These are phyloP conservation scores for Dicrurus megarhynchus DNA, from an alignment of 2,113 vertebrate genomes.

Conservation along the genomic window DNA sequence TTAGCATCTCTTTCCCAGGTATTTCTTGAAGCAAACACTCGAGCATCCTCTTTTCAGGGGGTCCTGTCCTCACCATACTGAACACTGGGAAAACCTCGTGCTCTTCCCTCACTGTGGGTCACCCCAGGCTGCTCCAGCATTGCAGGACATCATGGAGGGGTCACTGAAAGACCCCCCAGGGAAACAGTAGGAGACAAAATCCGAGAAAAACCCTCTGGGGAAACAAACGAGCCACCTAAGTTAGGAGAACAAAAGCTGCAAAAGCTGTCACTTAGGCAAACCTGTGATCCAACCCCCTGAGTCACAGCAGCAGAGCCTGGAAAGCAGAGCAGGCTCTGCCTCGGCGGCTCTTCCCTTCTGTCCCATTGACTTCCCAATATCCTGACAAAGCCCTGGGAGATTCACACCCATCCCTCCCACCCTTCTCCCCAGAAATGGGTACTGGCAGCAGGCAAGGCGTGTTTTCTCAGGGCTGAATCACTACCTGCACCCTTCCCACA, in stretches of 20 bases:
- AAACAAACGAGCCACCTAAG: neutral
- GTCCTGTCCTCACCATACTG: fast-evolving
- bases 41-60: neutral
- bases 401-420: neutral
- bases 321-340: neutral
- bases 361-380: neutral
- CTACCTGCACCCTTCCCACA: neutral
- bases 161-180: neutral
- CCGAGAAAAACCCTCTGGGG: neutral
- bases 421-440: neutral
- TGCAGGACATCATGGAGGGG: neutral
- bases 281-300: neutral
- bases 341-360: neutral
- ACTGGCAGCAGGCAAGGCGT: neutral
- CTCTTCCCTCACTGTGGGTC: fast-evolving
- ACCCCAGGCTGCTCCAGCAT: fast-evolving
- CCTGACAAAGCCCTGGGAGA: neutral
- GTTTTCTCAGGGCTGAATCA: neutral
- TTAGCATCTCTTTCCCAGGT: neutral
- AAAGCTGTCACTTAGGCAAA: neutral
- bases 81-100: fast-evolving
- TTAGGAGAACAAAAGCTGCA: neutral
- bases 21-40: neutral
- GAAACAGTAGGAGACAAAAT: neutral
- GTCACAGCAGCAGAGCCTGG: slow-evolving; percentile 13